A percentile compares a stretch with the other conserved stretches of the same genome.
Evolutionary conservation across 2,888 invertebrate genomes (phyloP).

Genomic region (Xanthorhoe designata): DNA sequence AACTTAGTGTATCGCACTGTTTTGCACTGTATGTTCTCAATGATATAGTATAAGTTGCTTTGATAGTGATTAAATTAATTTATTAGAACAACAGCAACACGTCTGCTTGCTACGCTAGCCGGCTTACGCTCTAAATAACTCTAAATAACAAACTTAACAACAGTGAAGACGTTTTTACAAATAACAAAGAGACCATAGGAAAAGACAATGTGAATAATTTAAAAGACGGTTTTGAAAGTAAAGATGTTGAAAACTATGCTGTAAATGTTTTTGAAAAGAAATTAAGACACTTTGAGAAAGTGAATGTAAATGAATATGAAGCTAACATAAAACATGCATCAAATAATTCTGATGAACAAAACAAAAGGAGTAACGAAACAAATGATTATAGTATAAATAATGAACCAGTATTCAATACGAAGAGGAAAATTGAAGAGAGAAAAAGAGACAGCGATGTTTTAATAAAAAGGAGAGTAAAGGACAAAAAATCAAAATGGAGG

Average conservation of each 20-base stretch:
- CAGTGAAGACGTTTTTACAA: constrained; percentile 6
- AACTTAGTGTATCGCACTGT: too few relatives aligned
- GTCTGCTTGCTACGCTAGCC: too few relatives aligned
- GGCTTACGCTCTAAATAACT: too few relatives aligned
- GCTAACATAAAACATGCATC: neutral
- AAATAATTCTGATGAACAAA: neutral
- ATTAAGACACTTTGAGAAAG: neutral
- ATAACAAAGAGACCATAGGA: neutral
- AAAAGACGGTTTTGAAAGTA: neutral
- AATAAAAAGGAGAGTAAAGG: constrained; percentile 9
- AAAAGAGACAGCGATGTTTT: neutral
- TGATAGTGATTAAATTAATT: too few relatives aligned
- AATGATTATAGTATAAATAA: neutral
- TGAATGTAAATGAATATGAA: neutral
- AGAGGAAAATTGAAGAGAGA: neutral
- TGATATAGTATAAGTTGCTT: too few relatives aligned
- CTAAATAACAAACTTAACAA: too few relatives aligned
- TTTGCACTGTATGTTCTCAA: too few relatives aligned
- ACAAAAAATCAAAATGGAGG: constrained; percentile 62
- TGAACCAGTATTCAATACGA: neutral
- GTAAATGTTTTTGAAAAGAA: neutral
- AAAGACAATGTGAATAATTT: neutral
- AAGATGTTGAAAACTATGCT: neutral
- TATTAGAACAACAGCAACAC: too few relatives aligned
- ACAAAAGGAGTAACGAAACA: neutral